Percentiles rank a stretch among this genome's conserved stretches.
phyloP scores from a whole-genome alignment of 2,888 invertebrate genomes.

The Bembecia ichneumoniformis region DNA sequence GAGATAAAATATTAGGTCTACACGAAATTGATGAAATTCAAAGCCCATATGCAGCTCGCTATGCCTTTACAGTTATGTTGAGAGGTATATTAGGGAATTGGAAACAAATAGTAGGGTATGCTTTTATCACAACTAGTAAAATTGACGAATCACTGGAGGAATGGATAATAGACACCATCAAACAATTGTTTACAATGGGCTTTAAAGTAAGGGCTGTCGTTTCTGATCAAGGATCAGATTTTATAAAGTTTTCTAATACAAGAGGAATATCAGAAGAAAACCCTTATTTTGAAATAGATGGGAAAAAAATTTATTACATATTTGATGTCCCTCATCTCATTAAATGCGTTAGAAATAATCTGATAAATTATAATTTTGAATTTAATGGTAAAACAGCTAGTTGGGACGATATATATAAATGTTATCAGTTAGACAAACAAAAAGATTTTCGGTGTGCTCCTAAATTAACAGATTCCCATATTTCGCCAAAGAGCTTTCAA shows the following conservation, averaged over 20 bases:
- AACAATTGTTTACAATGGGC: neutral
- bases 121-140: neutral
- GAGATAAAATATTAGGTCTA: neutral
- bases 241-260: neutral
- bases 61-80: neutral
- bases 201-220: constrained; percentile 2
- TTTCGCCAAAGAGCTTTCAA: constrained; percentile 1
- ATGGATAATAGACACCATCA: constrained; percentile 1
- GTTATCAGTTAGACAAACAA: constrained; percentile 1
- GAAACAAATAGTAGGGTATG: constrained; percentile 1
- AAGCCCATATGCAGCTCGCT: neutral
- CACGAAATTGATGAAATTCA: neutral
- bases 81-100: neutral
- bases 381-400: constrained; percentile 1
- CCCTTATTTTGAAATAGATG: neutral
- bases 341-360: constrained; percentile 2
- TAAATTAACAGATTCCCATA: constrained; percentile 1
- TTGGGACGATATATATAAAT: neutral
- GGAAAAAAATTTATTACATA: constrained; percentile 4
- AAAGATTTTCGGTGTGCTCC: constrained; percentile 1
- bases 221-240: neutral
- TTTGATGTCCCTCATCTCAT: constrained; percentile 3
- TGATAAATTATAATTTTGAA: neutral
- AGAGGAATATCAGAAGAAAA: neutral
- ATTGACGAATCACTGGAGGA: neutral